These are phyloP conservation scores for Rhabdophis nuchalis DNA, from an alignment of 2,797 vertebrate genomes.

Conservation along the genomic window DNA sequence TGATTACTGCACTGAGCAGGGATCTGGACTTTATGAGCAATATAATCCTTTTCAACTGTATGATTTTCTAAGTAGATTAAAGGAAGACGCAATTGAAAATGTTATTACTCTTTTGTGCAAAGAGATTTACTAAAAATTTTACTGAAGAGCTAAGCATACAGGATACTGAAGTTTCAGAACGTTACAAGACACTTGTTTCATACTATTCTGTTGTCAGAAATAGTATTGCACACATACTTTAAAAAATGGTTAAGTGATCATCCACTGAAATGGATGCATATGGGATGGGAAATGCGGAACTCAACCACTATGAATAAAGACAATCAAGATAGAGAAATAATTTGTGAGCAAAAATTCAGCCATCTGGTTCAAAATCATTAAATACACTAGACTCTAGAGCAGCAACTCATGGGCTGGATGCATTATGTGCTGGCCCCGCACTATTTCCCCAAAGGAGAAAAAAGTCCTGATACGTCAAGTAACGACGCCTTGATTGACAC, in stretches of 20 bases:
- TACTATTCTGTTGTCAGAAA: not conserved
- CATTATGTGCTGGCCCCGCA: no score
- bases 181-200: not conserved
- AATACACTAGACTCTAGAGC: no score
- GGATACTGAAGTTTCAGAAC: not conserved
- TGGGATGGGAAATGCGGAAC: not conserved
- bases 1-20: not conserved
- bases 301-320: not conserved
- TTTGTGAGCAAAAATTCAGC: constrained; percentile 12
- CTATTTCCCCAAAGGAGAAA: no score
- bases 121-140: not conserved
- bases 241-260: not conserved
- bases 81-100: not conserved
- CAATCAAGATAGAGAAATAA: not conserved
- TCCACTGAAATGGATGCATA: not conserved
- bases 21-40: not conserved
- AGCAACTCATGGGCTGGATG: no score
- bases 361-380: not conserved
- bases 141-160: not conserved
- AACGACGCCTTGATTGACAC: no score
- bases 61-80: not conserved
- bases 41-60: not conserved
- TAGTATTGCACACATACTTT: not conserved
- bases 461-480: no score
- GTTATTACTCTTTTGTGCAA: not conserved